Conservation (phyloP, 2,888 invertebrate species). For the Metalampra italica region DNA sequence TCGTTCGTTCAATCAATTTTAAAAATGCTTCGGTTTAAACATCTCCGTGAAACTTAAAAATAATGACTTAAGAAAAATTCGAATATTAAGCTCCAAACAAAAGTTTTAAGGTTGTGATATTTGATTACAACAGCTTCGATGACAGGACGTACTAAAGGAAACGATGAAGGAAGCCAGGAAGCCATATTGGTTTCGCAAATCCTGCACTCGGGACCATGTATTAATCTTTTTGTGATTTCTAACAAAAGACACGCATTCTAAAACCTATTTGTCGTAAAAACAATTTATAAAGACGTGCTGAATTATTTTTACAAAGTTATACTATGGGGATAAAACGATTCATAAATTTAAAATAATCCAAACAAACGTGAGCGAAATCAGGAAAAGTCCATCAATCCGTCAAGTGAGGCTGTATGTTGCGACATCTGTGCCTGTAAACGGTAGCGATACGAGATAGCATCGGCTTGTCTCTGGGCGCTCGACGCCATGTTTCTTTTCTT, state of each 20-base stretch:
- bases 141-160: neutral
- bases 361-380: conserved; percentile 10
- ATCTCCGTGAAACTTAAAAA: too few species aligned
- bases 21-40: too few species aligned
- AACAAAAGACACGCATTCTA: too few species aligned
- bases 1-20: too few species aligned
- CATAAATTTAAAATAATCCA: neutral
- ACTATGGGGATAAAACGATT: neutral
- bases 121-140: neutral
- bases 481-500: conserved; percentile 31
- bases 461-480: conserved; percentile 28
- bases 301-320: neutral
- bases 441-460: conserved; percentile 48
- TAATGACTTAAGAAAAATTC: too few species aligned
- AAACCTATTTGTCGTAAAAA: neutral
- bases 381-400: conserved; percentile 21
- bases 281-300: neutral
- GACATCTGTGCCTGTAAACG: conserved; percentile 37
- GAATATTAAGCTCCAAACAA: too few species aligned
- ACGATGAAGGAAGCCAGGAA: conserved; percentile 6
- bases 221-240: too few species aligned
- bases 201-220: too few species aligned
- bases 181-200: conserved; percentile 1
- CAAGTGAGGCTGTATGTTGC: conserved; percentile 21
- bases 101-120: neutral